Base-by-base conservation (phyloP, 2,888 invertebrate genomes). In the Mimachlamys varia region DNA sequence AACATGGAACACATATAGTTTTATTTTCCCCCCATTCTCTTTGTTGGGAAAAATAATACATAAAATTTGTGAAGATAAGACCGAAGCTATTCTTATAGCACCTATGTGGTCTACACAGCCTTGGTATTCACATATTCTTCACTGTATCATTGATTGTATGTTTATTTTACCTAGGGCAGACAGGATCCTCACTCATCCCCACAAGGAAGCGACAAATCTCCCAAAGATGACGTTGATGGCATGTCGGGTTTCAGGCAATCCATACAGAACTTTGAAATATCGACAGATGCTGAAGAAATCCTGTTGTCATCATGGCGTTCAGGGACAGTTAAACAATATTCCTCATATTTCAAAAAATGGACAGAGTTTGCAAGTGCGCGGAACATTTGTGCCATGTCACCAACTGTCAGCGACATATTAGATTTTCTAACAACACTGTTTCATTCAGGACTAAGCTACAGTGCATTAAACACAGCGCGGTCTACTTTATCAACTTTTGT, bases 1-100 rank as follows among this genome's bases (percentile, higher is more conserved):
- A 0, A 88, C 50, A 10, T 93, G 92, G 93, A 19, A 37, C 10
- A 13, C 50, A 33, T 88, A 44, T 7, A 44, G 3, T 3, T 44
- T 5, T 44, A 44, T 44, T 3, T 44, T 44, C 44, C 44, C 44
- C 3, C 44, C 44, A 44, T 44, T 44, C 7, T 44, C 44, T 5
- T 7, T 44, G 7, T 5, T 44, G 3, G 44, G 44, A 5, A 44
- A 44, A 44, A 44, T 44, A 5, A 3, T 44, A 44, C 3, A 44
- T 5, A 44, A 44, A 44, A 44, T n/a, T n/a, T n/a, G n/a, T n/a
- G n/a, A n/a, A n/a, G n/a, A 44, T 44, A 44, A 3, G 44, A 3
- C 44, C 3, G 44, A 44, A 5, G 44, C 7, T 5, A 44, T 7
- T 5, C 7, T 44, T 3, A 44, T 44, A 44, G 44, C 7, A 7